These are phyloP conservation scores for Danaus plexippus DNA, from an alignment of 1,140 invertebrate genomes.

Conservation along the genomic window DNA sequence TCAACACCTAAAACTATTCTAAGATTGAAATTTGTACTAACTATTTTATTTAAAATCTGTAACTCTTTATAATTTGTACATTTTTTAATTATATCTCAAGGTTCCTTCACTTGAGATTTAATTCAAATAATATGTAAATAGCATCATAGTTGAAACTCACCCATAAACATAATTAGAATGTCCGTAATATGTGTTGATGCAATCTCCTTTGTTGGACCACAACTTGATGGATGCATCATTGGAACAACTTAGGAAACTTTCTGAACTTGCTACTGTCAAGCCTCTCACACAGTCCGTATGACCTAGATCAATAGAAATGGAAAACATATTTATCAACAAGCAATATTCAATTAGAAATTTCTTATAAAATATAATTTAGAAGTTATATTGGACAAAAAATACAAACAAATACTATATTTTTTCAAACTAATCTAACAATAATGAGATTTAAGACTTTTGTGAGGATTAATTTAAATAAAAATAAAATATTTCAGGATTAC, in stretches of 20 bases:
- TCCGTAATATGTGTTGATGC: conserved; percentile 83
- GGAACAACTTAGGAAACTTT: conserved; percentile 87
- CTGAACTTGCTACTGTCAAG: conserved; percentile 77
- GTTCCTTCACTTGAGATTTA: not conserved
- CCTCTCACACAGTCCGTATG: conserved; percentile 94
- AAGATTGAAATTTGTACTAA: no score
- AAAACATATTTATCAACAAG: no score
- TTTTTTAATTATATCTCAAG: not conserved
- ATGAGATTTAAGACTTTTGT: no score
- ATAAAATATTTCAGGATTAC: no score
- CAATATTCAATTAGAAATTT: no score
- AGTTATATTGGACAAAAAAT: no score
- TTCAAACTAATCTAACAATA: no score
- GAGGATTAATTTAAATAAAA: no score
- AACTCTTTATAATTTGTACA: not conserved
- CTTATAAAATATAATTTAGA: no score
- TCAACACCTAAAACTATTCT: no score
- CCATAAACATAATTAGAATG: conserved; percentile 87
- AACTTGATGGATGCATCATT: conserved; percentile 90
- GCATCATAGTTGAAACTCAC: conserved; percentile 36
- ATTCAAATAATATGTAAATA: not conserved
- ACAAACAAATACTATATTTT: no score
- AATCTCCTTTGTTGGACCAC: conserved; percentile 87
- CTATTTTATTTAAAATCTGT: not conserved
- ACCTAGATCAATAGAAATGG: conserved; percentile 63